These are phyloP conservation scores for Acromyrmex echinatior DNA, from an alignment of 1,140 invertebrate species.

Conservation along the genomic window DNA sequence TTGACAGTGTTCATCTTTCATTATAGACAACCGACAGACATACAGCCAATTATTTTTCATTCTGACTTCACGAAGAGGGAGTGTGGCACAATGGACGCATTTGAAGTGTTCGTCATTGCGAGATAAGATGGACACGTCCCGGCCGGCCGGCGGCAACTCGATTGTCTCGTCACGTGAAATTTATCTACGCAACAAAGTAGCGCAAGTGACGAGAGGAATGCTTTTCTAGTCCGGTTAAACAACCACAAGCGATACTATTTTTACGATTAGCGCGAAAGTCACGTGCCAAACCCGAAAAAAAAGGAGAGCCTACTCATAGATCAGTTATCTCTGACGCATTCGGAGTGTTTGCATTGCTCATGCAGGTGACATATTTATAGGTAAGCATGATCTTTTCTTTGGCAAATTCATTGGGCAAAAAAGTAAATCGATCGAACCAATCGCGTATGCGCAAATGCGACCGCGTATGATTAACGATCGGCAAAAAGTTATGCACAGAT, in stretches of 20 bases:
- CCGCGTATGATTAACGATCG: conserved; percentile 13
- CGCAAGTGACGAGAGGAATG: conserved; percentile 23
- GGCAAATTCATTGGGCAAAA: conserved; percentile 30
- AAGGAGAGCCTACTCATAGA: conserved; percentile 5
- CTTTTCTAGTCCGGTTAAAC: conserved; percentile 1
- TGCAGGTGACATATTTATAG: conserved; percentile 58
- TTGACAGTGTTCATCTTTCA: neutral
- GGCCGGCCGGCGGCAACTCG: neutral
- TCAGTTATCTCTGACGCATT: conserved; percentile 53
- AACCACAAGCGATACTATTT: conserved; percentile 39
- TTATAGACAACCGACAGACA: neutral
- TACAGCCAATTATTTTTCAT: conserved; percentile 1
- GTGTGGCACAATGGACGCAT: conserved; percentile 13
- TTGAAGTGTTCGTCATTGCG: conserved; percentile 37
- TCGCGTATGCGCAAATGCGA: conserved; percentile 35
- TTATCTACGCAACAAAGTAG: conserved; percentile 37
- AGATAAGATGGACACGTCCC: conserved; percentile 45
- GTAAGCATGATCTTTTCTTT: conserved; percentile 28
- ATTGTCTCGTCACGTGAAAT: conserved; percentile 52
- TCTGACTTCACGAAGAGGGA: neutral
- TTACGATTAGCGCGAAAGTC: conserved; percentile 52
- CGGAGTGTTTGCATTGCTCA: conserved; percentile 42
- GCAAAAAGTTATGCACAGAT: conserved; percentile 7
- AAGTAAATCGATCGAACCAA: conserved; percentile 40
- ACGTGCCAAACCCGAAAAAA: conserved; percentile 47